Percentiles rank a stretch among this genome's conserved stretches.
These are phyloP conservation scores for Sarcoramphus papa DNA, from an alignment of 2,797 vertebrate genomes.

Conservation along the genomic window DNA sequence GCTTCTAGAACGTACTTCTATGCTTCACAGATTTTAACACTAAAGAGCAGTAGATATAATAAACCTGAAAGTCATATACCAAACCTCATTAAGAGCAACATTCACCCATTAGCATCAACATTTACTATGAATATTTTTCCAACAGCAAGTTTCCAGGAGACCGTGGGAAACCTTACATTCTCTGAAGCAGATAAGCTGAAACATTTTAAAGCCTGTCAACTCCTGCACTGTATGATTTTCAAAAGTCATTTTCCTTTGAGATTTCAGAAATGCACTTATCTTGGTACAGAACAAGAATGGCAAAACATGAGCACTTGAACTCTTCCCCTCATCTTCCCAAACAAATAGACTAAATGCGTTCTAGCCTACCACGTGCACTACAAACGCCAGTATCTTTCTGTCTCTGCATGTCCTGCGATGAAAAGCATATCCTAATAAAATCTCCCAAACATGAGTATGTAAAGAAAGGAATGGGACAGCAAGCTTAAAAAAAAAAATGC, in stretches of 20 bases:
- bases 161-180: slow-evolving; percentile 13
- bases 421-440: background rate
- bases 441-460: background rate
- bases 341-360: background rate
- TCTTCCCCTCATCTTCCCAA: background rate
- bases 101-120: background rate
- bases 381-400: background rate
- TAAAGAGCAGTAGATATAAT: background rate
- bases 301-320: background rate
- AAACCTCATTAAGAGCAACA: background rate
- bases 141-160: background rate
- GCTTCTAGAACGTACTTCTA: background rate
- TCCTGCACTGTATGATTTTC: background rate
- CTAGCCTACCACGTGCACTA: background rate
- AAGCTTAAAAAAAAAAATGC: background rate
- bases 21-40: background rate
- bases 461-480: background rate
- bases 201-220: slow-evolving; percentile 17
- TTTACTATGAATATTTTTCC: background rate
- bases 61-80: background rate
- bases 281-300: background rate
- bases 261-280: slow-evolving; percentile 22
- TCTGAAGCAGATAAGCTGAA: background rate
- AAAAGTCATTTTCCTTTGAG: slow-evolving; percentile 25
- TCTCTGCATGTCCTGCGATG: background rate